Base-by-base conservation (phyloP, 2,113 vertebrate species). In the Zapus hudsonius region DNA sequence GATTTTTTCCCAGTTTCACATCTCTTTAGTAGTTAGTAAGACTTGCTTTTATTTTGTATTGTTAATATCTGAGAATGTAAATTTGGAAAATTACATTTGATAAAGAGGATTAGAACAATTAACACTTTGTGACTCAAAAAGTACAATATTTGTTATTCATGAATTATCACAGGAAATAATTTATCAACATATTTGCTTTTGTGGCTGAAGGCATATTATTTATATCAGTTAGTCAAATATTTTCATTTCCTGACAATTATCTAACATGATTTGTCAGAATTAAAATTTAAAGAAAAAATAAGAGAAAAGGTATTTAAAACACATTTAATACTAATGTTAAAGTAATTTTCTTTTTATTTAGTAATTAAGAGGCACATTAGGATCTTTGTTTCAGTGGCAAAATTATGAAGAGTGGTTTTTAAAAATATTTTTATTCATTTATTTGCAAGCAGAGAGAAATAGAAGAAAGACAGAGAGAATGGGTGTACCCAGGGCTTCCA, bases 341-440 rank as follows among this genome's bases (percentile, higher is more conserved):
- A 94, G 52, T 72, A 84, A 93, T 93, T 95, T 80, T 91, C 31
- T 75, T 64, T 42, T 90, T 93, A 42, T 93, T 84, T 72, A 59
- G 25, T 76, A 70, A 76, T 70, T 88, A 83, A 78, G 42, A 84
- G 20, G 1, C 11, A 89, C 6, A 76, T 76, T 7, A 70, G 40
- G n/a, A 66, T 85, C 22, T 92, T 84, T 79, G 36, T 17, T 23
- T 95, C 23, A 81, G 52, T 74, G 38, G 25, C 36, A 82, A 47
- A 33, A 63, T 82, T 86, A 83, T 74, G 8, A 87, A 27, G 47
- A 89, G n/a, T n/a, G n/a, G n/a, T n/a, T n/a, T n/a, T n/a, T n/a
- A n/a, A n/a, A n/a, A n/a, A n/a, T n/a, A n/a, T n/a, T n/a, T n/a
- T n/a, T n/a, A n/a, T n/a, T n/a, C n/a, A n/a, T n/a, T n/a, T n/a